Percentiles rank a stretch among this genome's conserved stretches.
Conservation (phyloP, 2,888 invertebrate genomes). For the Alitta virens region DNA sequence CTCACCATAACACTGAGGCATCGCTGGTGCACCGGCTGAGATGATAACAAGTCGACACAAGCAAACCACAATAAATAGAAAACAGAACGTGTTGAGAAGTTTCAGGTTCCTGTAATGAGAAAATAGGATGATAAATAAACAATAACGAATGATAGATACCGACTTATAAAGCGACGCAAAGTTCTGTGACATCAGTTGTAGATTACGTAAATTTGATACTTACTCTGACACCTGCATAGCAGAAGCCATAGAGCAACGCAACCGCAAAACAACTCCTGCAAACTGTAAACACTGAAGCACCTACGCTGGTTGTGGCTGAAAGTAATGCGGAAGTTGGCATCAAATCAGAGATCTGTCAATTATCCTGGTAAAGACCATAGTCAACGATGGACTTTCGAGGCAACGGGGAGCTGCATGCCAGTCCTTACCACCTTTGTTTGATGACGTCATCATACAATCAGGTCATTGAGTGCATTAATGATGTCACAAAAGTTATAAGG, state of each 20-base stretch:
- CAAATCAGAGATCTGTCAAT: no score
- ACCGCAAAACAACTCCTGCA: constrained; percentile 78
- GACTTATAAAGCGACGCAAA: no score
- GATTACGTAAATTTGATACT: background rate
- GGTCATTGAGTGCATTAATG: no score
- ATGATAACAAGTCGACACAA: constrained; percentile 87
- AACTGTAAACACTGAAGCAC: constrained; percentile 76
- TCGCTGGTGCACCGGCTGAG: constrained; percentile 90
- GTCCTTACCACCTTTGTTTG: no score
- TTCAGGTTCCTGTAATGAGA: constrained; percentile 59
- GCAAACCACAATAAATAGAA: constrained; percentile 87
- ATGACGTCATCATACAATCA: no score
- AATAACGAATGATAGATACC: no score
- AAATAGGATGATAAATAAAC: background rate
- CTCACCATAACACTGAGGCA: constrained; percentile 83
- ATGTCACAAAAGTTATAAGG: no score
- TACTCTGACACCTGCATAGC: constrained; percentile 61
- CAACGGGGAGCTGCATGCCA: no score
- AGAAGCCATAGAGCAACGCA: constrained; percentile 66
- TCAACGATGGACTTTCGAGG: no score
- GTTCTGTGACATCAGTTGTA: no score
- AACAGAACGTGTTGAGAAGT: constrained; percentile 86
- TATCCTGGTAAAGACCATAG: no score
- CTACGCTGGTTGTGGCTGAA: constrained; percentile 60
- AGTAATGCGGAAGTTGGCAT: no score